These are phyloP conservation scores for Exaiptasia diaphana DNA, from an alignment of 64 coral and sea anemone species.

Conservation along the genomic window DNA sequence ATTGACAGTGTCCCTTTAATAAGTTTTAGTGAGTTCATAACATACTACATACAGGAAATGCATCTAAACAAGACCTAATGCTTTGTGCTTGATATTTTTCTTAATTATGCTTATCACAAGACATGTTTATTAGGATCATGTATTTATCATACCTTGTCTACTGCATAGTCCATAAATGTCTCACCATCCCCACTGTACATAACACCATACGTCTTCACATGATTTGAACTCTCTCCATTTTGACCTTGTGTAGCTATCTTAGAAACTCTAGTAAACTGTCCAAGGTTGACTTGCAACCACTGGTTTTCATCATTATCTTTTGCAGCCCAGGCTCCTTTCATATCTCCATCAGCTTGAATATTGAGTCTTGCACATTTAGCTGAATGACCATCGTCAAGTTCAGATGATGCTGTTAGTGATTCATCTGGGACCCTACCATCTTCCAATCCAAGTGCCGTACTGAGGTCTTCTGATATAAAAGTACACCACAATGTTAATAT, in stretches of 20 bases:
- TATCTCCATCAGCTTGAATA: constrained; percentile 51
- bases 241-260: constrained; percentile 61
- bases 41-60: too few relatives aligned
- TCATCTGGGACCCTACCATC: constrained; percentile 64
- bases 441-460: constrained; percentile 64
- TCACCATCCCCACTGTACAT: constrained; percentile 65
- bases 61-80: too few relatives aligned
- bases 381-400: constrained; percentile 56
- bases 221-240: constrained; percentile 36
- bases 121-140: not conserved
- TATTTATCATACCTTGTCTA: not conserved
- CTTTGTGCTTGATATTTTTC: not conserved
- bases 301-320: constrained; percentile 69
- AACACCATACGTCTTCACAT: constrained; percentile 61
- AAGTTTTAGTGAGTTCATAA: too few relatives aligned
- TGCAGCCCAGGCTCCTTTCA: constrained; percentile 78
- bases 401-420: constrained; percentile 67
- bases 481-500: too few relatives aligned
- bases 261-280: constrained; percentile 41
- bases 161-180: constrained; percentile 35
- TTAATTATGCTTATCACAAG: not conserved
- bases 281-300: constrained; percentile 81
- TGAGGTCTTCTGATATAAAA: constrained; percentile 43
- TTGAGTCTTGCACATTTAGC: constrained; percentile 60
- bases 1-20: too few relatives aligned